Evolutionary conservation across 2,113 vertebrate species (phyloP), one percentile per base, ranked within the genome.

Genomic region (Numenius arquata): DNA sequence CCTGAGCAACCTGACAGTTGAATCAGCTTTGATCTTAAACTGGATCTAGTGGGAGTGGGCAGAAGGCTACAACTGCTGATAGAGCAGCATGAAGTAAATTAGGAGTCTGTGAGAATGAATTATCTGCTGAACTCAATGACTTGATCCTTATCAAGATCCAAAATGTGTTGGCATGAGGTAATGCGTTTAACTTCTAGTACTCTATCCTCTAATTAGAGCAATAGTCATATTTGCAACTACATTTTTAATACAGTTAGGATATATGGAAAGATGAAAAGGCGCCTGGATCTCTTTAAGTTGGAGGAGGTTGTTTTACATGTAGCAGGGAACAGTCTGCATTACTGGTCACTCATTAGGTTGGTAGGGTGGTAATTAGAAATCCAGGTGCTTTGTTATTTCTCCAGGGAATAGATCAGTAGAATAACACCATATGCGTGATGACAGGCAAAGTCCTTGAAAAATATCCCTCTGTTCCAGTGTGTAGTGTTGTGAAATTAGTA

Each of bases 331-430:
- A 16, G 38, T 43, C 43, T n/a, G 2, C 16, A 2, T 83, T 45
- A 30, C 25, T 55, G 21, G 36, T 75, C 20, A 45, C 36, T 88
- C 3, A 7, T 34, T 89, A 71, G 41, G 16, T 50, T 66, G 29
- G 6, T 36, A 16, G 29, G 61, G n/a, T 36, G 41, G 21, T 90
- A 61, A 78, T 53, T 70, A 63, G 70, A 93, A 95, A 90, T 81
- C 55, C 52, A 83, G 67, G 67, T 95, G 76, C 50, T 92, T 87
- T 91, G 68, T 77, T 66, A 36, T 83, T 95, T 85, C 92, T 92
- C 53, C 55, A 58, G 83, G 50, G 86, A 78, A 15, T 21, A 53
- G 70, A 84, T 79, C 45, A 76, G 70, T 52, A 63, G 67, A 93
- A 75, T 87, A 85, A 81, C 32, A 90, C 73, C 73, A 53, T 76